Base-by-base conservation (phyloP, 2,113 vertebrate species). In the Pterocles orientalis region DNA sequence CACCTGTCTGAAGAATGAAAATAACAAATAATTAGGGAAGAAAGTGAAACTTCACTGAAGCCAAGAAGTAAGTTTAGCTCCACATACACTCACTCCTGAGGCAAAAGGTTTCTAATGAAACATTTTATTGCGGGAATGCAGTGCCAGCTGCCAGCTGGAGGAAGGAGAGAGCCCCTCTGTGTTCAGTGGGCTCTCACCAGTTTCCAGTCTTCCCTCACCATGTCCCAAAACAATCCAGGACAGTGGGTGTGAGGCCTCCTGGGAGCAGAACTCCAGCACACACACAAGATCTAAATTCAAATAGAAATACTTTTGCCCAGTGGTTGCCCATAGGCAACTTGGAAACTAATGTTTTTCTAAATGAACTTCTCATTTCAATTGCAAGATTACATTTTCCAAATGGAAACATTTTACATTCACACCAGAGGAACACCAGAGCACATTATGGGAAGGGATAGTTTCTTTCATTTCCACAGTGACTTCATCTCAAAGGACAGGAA, bases 1-100 rank as follows among this genome's bases (percentile, higher is more conserved):
- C 69, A 75, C 43, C 43, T 82, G 60, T 39, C n/a, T 91, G 80
- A 94, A 95, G 86, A 71, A 62, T 83, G 33, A 81, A 78, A 95
- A 88, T 54, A 80, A 51, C 18, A 86, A 80, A 62, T 66, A 78
- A 51, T 91, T 78, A 75, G 43, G 24, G 72, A 68, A 78, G 79
- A 94, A 91, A 96, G 34, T 1, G 8, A 93, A 97, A 84, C 57
- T 89, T 75, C 56, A 39, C 26, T 48, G 70, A 82, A 71, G 61
- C 31, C 64, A 56, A 34, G 76, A 90, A 87, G 19, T 33, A 91
- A 84, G 45, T 86, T 88, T 71, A 70, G 19, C n/a, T 88, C n/a
- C 14, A 8, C 18, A 8, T 12, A 21, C 18, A 41, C 66, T 24
- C 51, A 34, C 25, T 93, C 47, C 51, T 1, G 3, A 90, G 48